Evolutionary conservation across 2,888 invertebrate species (phyloP), one percentile per base, ranked within the genome.

Genomic region (Tineola bisselliella): DNA sequence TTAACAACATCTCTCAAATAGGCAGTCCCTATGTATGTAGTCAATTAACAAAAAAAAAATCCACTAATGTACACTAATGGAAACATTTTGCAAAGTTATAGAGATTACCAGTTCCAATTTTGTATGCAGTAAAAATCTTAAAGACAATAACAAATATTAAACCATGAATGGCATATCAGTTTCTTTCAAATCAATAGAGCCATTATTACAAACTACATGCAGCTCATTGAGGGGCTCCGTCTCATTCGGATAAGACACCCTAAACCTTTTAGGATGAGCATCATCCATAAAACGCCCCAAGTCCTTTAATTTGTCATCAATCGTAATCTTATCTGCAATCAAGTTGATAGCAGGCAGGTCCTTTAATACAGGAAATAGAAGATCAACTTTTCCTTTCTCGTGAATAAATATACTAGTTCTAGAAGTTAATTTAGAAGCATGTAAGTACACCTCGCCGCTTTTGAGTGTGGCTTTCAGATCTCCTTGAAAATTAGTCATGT

Each of bases 381-480:
- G 67, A 59, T 86, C 79, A 0, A 88, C 87, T 71, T 84, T 81
- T 0, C 88, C 88, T 31, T 87, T 84, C 67, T 88, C 88, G 66
- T 88, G 88, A 62, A 88, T 84, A 63, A 88, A 88, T 64, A 88
- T 86, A 66, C 87, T 88, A 66, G 81, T 87, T 67, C 87, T 87
- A 0, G 81, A 77, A 11, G 72, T 75, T 6, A 88, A 71, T 63
- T 83, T 75, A 61, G 86, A 75, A 1, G 80, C 87, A 65, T 86
- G 84, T 77, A 88, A 77, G 61, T 69, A 82, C 1, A 88, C 86
- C 58, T 87, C 81, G 0, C 88, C 88, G 65, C 87, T 84, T 66
- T 88, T 88, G 25, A 88, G 66, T 1, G 83, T 77, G 33, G 88
- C 88, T 63, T 84, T 78, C 1, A 88, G 65, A 59, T 76, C 84